Conservation (phyloP, 2,888 invertebrate genomes). For the Diarsia dahlii region DNA sequence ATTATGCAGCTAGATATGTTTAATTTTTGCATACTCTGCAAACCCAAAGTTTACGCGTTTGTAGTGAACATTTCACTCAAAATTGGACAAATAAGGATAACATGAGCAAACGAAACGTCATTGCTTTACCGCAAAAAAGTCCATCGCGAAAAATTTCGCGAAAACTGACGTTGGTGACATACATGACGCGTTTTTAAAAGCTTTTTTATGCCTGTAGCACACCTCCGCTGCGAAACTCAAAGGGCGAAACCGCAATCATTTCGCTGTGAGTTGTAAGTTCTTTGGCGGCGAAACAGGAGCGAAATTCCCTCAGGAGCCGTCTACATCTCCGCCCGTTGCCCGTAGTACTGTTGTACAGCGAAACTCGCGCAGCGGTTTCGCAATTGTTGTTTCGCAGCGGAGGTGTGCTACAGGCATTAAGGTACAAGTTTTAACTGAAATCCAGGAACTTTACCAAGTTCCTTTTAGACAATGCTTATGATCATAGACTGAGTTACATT, state of each 20-base stretch:
- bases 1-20: not conserved
- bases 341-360: too few species aligned
- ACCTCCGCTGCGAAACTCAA: too few species aligned
- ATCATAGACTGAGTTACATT: not conserved
- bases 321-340: too few species aligned
- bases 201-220: too few species aligned
- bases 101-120: slow-evolving; percentile 13
- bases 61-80: slow-evolving; percentile 6
- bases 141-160: slow-evolving; percentile 3
- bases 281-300: too few species aligned
- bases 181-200: slow-evolving; percentile 7
- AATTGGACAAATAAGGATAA: slow-evolving; percentile 41
- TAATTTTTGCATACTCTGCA: not conserved
- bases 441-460: not conserved
- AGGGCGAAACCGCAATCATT: too few species aligned
- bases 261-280: too few species aligned
- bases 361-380: too few species aligned
- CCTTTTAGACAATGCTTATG: not conserved
- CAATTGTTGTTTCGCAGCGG: too few species aligned
- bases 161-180: not conserved
- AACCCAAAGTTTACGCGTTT: not conserved
- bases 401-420: too few species aligned
- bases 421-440: not conserved
- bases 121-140: slow-evolving; percentile 12
- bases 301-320: too few species aligned